Evolutionary conservation across 37 sponge, comb jelly and placozoan species (phyloP).

Genomic region (Eunapius fragilis): DNA sequence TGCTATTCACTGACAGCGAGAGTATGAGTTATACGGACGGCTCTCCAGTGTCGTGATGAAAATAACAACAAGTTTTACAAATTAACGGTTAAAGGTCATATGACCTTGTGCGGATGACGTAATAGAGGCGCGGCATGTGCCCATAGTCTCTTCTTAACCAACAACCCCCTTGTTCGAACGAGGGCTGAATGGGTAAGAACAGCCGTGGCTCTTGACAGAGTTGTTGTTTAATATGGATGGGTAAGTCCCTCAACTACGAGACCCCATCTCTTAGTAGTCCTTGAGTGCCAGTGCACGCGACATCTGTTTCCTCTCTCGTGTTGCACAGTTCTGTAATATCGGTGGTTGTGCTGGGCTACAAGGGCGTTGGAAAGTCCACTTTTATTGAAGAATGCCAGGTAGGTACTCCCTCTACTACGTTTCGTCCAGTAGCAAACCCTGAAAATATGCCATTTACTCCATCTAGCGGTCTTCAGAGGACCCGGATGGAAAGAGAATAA

Average conservation of each 20-base stretch:
- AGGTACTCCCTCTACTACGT: not conserved
- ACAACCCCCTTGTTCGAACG: not conserved
- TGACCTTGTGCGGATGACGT: too few relatives aligned
- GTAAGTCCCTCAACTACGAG: not conserved
- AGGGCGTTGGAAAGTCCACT: constrained; percentile 63
- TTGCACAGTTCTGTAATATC: constrained; percentile 39
- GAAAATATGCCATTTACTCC: not conserved
- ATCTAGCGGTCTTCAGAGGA: not conserved
- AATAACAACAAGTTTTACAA: too few relatives aligned
- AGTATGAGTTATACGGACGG: not conserved
- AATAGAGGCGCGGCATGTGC: too few relatives aligned
- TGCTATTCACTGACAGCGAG: constrained; percentile 48
- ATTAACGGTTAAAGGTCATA: too few relatives aligned
- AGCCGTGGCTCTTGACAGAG: not conserved
- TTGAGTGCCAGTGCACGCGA: not conserved
- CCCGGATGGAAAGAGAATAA: not conserved
- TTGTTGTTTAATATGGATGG: constrained; percentile 1
- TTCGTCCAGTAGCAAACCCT: not conserved
- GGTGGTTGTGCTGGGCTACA: constrained; percentile 51
- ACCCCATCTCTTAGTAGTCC: not conserved
- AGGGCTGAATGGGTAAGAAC: not conserved
- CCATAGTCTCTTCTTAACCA: too few relatives aligned
- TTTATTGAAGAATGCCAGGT: constrained; percentile 55
- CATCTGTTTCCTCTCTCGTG: not conserved
- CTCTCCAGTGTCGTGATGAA: not conserved